A percentile compares a stretch with the other conserved stretches of the same genome.
Conservation (phyloP, 2,113 vertebrate genomes). For the Uria aalge region DNA sequence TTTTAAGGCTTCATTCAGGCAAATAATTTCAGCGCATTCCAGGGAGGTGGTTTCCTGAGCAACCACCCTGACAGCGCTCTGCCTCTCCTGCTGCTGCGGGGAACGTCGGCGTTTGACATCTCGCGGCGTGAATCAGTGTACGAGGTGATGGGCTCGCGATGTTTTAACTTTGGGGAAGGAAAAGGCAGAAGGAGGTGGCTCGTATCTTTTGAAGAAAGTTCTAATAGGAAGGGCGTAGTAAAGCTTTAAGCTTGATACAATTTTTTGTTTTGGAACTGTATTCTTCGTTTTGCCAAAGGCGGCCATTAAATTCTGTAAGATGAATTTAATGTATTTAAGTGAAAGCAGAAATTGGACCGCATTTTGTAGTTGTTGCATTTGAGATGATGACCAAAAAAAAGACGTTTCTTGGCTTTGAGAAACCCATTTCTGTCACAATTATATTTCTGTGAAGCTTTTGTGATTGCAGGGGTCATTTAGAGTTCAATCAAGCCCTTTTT, state of each 20-base stretch:
- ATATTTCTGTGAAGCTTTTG: background rate
- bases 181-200: background rate
- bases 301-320: background rate
- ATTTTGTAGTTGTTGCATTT: background rate
- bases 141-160: background rate
- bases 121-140: background rate
- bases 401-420: background rate
- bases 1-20: conserved; percentile 13
- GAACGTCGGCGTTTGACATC: background rate
- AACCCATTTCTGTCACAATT: background rate
- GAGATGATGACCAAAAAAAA: background rate
- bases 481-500: background rate
- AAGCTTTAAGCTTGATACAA: background rate
- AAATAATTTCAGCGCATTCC: background rate
- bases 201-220: background rate
- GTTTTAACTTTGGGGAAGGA: rapidly evolving
- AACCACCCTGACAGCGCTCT: background rate
- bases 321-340: background rate
- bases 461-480: background rate
- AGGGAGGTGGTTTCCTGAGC: conserved; percentile 13
- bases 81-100: background rate
- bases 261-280: no score
- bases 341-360: background rate
- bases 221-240: background rate
- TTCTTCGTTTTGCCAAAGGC: background rate